Base-by-base conservation (phyloP, 2,113 vertebrate species). In the Fregata magnificens region DNA sequence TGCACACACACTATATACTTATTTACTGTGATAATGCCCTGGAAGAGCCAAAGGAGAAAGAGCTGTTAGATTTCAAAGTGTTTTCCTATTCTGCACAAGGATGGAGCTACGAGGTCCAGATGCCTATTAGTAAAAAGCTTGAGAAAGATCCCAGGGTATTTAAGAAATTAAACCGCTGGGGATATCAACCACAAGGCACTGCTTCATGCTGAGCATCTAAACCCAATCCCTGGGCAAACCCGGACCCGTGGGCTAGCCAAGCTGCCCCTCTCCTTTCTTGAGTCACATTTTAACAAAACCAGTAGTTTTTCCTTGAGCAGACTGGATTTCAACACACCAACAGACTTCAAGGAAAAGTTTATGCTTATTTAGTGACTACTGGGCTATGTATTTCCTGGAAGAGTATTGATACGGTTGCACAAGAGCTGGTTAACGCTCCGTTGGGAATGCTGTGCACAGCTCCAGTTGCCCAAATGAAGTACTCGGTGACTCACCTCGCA, bases 251-350 rank as follows among this genome's bases (percentile, higher is more conserved):
- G 50, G 7, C 7, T 7, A 32, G 26, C 42, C 55, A 15, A 74
- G n/a, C 32, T 29, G 20, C n/a, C 50, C 21, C 14, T 40, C 21
- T 62, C 56, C 66, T 76, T 63, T 36, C 74, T 32, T 1, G 1
- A 70, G 19, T 32, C 63, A 38, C 47, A 55, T 62, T 65, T 88
- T 26, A 62, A 62, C 29, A 80, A 73, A 83, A 13, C 0, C 44
- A 66, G 29, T 20, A 38, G 31, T 38, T 85, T 74, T 76, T 44
- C 40, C 58, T 79, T 17, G n/a, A 88, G 32, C 44, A 85, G 4
- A 28, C 34, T 80, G 1, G 10, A 77, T 85, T 90, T 94, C 84
- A 69, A 58, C 61, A 85, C 0, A 0, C 36, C 0, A 0, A 7
- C 72, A 74, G 52, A 31, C 31, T 82, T 82, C 18, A 67, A 69